A percentile compares a stretch with the other conserved stretches of the same genome.
phyloP scores from a whole-genome alignment of 2,888 invertebrate species.

The Pseudococcus jackbeardsleyi region DNA sequence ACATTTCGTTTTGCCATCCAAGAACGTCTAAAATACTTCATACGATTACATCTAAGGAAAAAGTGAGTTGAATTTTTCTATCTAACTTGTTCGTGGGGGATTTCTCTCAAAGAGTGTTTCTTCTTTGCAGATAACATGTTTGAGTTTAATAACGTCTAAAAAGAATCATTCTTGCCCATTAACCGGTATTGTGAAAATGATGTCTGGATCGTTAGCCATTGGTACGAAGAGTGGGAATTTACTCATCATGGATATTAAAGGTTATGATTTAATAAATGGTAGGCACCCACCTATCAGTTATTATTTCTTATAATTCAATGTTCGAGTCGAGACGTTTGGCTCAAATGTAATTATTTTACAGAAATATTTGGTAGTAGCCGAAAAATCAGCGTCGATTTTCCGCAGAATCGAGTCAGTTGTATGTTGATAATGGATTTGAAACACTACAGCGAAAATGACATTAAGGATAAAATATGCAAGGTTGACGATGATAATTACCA shows the following conservation, averaged over 20 bases:
- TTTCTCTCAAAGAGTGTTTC: neutral
- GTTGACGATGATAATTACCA: constrained; percentile 41
- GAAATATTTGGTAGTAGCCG: constrained; percentile 42
- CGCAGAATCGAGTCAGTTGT: constrained; percentile 50
- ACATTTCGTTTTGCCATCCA: constrained; percentile 63
- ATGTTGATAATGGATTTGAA: constrained; percentile 56
- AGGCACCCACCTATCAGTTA: constrained; percentile 23
- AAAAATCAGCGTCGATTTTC: neutral
- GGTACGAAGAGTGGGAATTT: constrained; percentile 58
- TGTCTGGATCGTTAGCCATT: constrained; percentile 58
- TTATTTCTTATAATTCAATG: neutral
- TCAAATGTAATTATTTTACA: neutral
- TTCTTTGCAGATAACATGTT: constrained; percentile 47
- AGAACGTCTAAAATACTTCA: constrained; percentile 59
- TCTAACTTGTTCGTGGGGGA: too few relatives aligned
- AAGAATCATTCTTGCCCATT: constrained; percentile 54
- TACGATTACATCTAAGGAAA: constrained; percentile 61
- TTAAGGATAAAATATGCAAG: constrained; percentile 59
- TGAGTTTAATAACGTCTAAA: constrained; percentile 55
- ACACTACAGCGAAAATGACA: constrained; percentile 46
- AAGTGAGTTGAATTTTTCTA: constrained; percentile 31
- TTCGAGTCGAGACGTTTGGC: neutral
- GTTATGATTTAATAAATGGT: constrained; percentile 53
- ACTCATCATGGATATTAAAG: constrained; percentile 61
- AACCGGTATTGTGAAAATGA: constrained; percentile 57